Conservation (phyloP, 1,140 invertebrate genomes). For the Zaprionus lachaisei region DNA sequence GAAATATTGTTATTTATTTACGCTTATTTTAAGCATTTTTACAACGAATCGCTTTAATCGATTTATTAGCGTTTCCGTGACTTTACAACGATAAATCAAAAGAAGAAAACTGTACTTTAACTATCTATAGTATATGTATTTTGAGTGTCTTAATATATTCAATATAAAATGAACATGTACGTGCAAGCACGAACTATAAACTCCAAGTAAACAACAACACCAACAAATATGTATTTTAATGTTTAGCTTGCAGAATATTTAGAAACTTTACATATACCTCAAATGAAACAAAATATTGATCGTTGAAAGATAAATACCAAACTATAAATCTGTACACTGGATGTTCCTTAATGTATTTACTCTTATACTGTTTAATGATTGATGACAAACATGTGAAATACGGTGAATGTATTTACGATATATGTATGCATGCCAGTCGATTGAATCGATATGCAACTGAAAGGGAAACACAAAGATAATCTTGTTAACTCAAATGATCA, state of each 20-base stretch:
- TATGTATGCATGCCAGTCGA: not conserved
- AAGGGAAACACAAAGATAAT: not conserved
- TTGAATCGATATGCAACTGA: not conserved
- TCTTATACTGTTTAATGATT: conserved; percentile 9
- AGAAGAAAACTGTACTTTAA: conserved; percentile 54
- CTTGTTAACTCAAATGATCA: not conserved
- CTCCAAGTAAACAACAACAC: not conserved
- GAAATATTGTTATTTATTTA: conserved; percentile 39
- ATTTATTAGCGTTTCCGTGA: conserved; percentile 5
- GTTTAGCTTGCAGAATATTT: conserved; percentile 35
- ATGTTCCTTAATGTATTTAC: conserved; percentile 3
- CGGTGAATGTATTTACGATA: not conserved
- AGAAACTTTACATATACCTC: conserved; percentile 11
- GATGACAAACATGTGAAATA: not conserved
- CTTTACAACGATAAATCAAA: conserved; percentile 19
- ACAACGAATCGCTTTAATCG: conserved; percentile 13
- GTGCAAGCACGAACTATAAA: not conserved
- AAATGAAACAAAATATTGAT: conserved; percentile 14
- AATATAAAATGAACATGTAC: conserved; percentile 16
- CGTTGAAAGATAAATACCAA: conserved; percentile 26
- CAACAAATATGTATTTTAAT: conserved; percentile 7
- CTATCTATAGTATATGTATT: conserved; percentile 31
- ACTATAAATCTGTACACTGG: conserved; percentile 18
- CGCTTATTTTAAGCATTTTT: conserved; percentile 48
- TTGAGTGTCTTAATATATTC: conserved; percentile 62